These are phyloP conservation scores for Dorcus hopei DNA, from an alignment of 2,888 invertebrate species.

Conservation along the genomic window DNA sequence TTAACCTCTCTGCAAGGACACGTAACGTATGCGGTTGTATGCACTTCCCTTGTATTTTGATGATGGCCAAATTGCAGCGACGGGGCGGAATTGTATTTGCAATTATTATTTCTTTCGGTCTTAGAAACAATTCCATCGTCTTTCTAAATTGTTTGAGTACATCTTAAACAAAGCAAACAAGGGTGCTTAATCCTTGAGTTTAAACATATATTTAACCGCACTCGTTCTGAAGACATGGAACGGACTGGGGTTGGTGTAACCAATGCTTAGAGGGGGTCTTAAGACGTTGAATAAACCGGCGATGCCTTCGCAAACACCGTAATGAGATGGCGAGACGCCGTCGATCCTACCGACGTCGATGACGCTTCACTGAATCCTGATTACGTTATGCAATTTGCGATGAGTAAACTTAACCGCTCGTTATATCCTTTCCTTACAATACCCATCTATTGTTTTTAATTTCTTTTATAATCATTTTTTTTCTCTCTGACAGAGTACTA, in stretches of 20 bases:
- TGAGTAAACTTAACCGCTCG: not conserved
- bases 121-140: not conserved
- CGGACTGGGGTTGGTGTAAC: constrained; percentile 8
- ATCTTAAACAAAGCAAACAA: constrained; percentile 30
- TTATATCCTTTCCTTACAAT: not conserved
- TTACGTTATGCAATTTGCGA: constrained; percentile 4
- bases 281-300: constrained; percentile 1
- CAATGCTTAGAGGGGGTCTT: not conserved
- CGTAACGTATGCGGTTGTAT: constrained; percentile 4
- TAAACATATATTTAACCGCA: constrained; percentile 23
- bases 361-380: constrained; percentile 5
- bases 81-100: constrained; percentile 9
- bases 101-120: not conserved
- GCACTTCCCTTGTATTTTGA: not conserved
- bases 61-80: constrained; percentile 8
- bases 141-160: constrained; percentile 27
- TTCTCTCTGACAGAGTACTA: no score
- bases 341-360: not conserved
- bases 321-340: constrained; percentile 8
- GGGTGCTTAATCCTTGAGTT: constrained; percentile 28
- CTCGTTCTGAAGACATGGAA: not conserved
- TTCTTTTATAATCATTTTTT: no score
- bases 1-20: constrained; percentile 3
- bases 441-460: no score
- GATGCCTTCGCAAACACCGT: constrained; percentile 10